Base-by-base conservation (phyloP, 1,140 invertebrate genomes). In the Trichogramma pretiosum region DNA sequence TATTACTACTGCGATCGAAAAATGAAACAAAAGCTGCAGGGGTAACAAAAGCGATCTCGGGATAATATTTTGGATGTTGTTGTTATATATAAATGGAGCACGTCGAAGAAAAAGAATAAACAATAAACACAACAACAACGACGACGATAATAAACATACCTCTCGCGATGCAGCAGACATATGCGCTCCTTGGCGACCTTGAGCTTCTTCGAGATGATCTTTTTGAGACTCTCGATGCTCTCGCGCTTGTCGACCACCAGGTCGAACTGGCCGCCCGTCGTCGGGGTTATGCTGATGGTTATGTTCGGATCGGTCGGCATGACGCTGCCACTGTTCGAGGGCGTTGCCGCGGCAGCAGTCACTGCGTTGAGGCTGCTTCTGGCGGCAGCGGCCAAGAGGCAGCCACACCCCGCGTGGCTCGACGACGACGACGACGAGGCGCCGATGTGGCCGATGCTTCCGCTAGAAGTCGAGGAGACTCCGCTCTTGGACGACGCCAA, bases 171-270 rank as follows among this genome's bases (percentile, higher is more conserved):
- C 46, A 95, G 77, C 59, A 95, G 75, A 68, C 87, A 89, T 70
- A 94, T 92, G 62, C 88, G 81, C 74, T 93, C 89, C 72, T 91
- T 91, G 53, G 86, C 82, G 62, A 94, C 86, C 78, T 89, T 91
- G 48, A 93, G 75, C 65, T 83, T 84, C 71, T 91, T 90, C n/a
- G 89, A 89, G 57, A 94, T 86, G 37, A 87, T 77, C 72, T 89
- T 89, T 70, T 93, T 93, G 13, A 94, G 77, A 64, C 84, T 86
- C 59, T 91, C 88, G 39, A 94, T 83, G 50, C 80, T 87, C 54
- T 87, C 86, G 59, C 81, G 78, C 52, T 79, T 77, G 53, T 86
- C 81, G 46, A 93, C 79, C 48, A 78, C 80, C 53, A 95, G 76
- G 57, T 86, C 81, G 68, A 93, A 91, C 62, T 85, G 86, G 60